Evolutionary conservation across 2,113 vertebrate genomes (phyloP), one percentile per base, ranked within the genome.

Genomic region (Laticauda colubrina): DNA sequence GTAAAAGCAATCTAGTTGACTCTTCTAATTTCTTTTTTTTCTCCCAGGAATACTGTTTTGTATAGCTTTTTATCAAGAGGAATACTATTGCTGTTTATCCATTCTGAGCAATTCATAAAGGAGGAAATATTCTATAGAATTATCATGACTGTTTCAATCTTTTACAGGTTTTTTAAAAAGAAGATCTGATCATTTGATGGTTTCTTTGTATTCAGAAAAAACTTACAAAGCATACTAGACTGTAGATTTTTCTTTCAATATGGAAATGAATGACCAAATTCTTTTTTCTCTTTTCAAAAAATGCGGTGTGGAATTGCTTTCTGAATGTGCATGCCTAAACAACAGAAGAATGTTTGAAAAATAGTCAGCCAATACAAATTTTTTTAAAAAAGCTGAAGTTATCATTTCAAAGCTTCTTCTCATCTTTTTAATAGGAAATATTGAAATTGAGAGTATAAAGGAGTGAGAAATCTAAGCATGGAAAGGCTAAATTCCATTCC

Each of bases 191-290:
- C 87, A 39, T n/a, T 89, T 92, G 81, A 92, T 48, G 56, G 61
- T 53, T 92, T 89, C 61, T 85, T 53, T 12, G n/a, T n/a, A 43
- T 54, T 89, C 61, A n/a, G 61, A 89, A 81, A 61, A 48, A 88
- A 59, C 8, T 53, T 81, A 56, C 24, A 45, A 56, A 45, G 39
- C 64, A 89, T 26, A 69, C 64, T 81, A 26, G 39, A 43, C 64
- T 89, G 59, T 48, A 81, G 91, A 92, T 92, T 89, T 64, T 88
- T 89, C 64, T 92, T 69, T 89, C 92, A 92, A 85, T 92, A 92
- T 92, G 87, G 87, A 92, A 92, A 92, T 92, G 87, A 85, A 92
- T 92, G 87, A 59, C 64, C 92, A 85, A 85, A 59, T 56, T 11
- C 39, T 85, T 43, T 39, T 75, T 89, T 59, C 64, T 85, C 20